Evolutionary conservation across 2,797 vertebrate genomes (phyloP).

Genomic region (Ctenopoma kingsleyae): DNA sequence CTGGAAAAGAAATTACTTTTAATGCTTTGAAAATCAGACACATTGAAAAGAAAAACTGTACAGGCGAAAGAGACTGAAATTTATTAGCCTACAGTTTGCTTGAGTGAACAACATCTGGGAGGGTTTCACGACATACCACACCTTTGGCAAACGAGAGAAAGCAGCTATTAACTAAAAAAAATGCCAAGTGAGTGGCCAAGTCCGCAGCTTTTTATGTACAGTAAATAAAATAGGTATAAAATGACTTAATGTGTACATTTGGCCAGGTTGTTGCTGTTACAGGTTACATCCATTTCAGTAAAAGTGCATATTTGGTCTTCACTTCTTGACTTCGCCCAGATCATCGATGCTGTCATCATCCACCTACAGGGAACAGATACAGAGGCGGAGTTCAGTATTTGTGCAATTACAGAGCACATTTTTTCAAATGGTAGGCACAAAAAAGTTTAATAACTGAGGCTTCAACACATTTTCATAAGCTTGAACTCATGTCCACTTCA

Average conservation of each 20-base stretch:
- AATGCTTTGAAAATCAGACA: constrained; percentile 8
- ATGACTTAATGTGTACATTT: constrained; percentile 89
- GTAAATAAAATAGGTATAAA: constrained; percentile 90
- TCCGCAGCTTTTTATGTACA: constrained; percentile 89
- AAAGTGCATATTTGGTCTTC: constrained; percentile 88
- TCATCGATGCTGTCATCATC: constrained; percentile 99
- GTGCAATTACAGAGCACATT: no score
- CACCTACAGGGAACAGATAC: constrained; percentile 82
- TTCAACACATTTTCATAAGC: no score
- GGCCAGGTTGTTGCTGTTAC: constrained; percentile 82
- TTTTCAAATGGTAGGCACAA: no score
- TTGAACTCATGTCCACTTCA: no score
- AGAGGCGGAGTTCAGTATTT: neutral
- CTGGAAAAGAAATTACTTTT: constrained; percentile 23
- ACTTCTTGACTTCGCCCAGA: constrained; percentile 99
- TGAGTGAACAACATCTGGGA: constrained; percentile 89
- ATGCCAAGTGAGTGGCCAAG: constrained; percentile 76
- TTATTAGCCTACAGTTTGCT: constrained; percentile 92
- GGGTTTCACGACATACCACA: constrained; percentile 86
- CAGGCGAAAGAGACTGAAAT: constrained; percentile 83
- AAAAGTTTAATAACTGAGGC: neutral
- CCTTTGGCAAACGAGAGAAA: constrained; percentile 94
- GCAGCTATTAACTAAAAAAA: constrained; percentile 88
- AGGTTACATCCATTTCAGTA: constrained; percentile 82
- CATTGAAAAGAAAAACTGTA: constrained; percentile 31